These are phyloP conservation scores for Aporrectodea caliginosa DNA, from an alignment of 1,140 invertebrate species.

Conservation along the genomic window DNA sequence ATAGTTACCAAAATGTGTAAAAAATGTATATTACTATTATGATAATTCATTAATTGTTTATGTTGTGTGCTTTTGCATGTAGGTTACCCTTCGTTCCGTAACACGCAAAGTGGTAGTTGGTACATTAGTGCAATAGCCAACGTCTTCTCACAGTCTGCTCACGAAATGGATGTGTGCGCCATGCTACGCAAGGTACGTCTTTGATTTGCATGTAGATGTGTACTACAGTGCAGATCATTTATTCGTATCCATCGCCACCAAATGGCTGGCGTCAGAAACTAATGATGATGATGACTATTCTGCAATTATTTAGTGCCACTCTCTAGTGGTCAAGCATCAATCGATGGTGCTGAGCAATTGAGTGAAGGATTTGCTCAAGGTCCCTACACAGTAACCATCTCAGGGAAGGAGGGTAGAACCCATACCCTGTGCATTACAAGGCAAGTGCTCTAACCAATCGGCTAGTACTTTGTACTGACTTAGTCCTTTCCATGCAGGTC, in stretches of 20 bases:
- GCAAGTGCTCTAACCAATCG: too few relatives aligned
- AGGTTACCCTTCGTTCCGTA: not conserved
- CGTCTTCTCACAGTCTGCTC: not conserved
- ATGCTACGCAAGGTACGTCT: not conserved
- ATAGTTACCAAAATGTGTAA: too few relatives aligned
- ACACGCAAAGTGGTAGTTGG: not conserved
- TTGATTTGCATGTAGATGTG: not conserved
- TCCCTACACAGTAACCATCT: not conserved
- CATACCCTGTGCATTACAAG: too few relatives aligned
- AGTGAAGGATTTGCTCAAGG: not conserved
- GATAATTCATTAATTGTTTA: not conserved
- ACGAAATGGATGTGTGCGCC: not conserved
- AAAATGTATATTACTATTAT: too few relatives aligned
- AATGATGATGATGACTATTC: too few relatives aligned
- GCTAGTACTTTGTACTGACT: too few relatives aligned
- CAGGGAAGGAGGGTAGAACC: too few relatives aligned
- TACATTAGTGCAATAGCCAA: not conserved
- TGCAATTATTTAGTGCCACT: not conserved
- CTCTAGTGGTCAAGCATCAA: not conserved
- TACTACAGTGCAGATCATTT: too few relatives aligned
- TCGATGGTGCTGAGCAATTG: not conserved
- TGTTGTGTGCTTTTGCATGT: not conserved
- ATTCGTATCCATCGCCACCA: too few relatives aligned
- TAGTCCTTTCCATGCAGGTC: too few relatives aligned
- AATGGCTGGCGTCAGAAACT: too few relatives aligned